Evolutionary conservation across 2,113 vertebrate genomes (phyloP).

Genomic region (Octodon degus): DNA sequence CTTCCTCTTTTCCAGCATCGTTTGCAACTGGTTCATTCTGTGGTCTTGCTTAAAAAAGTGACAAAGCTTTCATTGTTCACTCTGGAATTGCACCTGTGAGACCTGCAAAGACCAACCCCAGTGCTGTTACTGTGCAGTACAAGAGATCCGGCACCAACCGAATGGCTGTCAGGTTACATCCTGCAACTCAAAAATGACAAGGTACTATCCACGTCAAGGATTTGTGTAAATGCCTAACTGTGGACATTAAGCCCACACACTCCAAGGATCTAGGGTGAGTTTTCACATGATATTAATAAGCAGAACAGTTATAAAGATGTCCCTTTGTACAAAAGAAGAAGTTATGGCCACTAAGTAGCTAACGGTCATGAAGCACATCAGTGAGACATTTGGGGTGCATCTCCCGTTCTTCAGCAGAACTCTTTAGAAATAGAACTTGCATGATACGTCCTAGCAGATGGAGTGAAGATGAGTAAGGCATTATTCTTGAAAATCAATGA

Average conservation of each 20-base stretch:
- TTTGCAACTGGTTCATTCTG: neutral
- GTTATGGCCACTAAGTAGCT: constrained; percentile 4
- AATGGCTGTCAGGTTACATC: neutral
- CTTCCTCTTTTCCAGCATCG: neutral
- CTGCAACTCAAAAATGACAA: constrained; percentile 5
- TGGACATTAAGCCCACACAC: neutral
- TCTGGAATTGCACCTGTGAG: neutral
- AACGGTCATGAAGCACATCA: constrained; percentile 12
- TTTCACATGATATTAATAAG: constrained; percentile 36
- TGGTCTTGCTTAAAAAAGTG: neutral
- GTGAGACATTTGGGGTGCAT: neutral
- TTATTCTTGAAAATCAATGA: constrained; percentile 72
- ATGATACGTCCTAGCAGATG: neutral
- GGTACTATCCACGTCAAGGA: neutral
- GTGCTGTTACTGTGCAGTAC: neutral
- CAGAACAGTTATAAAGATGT: neutral
- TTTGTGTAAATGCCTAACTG: neutral
- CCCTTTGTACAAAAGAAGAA: constrained; percentile 11
- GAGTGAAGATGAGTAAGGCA: constrained; percentile 38
- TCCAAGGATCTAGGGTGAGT: neutral
- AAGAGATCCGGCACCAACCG: neutral
- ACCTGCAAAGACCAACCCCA: neutral
- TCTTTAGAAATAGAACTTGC: constrained; percentile 59
- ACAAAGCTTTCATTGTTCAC: neutral
- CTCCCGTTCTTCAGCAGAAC: constrained; percentile 33